Evolutionary conservation across 2,113 vertebrate species (phyloP), one percentile per base, ranked within the genome.

Genomic region (Pitta sordida): DNA sequence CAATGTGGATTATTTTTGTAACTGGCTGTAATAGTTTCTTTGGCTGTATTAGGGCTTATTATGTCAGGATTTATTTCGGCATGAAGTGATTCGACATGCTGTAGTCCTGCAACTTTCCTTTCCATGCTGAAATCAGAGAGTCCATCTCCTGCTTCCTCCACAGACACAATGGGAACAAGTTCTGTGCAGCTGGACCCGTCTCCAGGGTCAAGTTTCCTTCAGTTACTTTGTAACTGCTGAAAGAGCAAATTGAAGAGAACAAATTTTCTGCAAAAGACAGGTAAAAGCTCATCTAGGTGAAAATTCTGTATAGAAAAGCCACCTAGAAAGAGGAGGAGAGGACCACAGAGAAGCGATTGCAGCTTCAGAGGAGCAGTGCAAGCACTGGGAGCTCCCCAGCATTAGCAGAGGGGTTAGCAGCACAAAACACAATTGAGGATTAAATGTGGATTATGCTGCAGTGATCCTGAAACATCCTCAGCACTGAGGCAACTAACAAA

Each of bases 11-110:
- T 96, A 94, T 83, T 93, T 93, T 70, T 95, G 84, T 95, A 86
- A 94, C 59, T 88, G 92, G 74, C 85, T 89, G 84, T 95, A 97
- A 96, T 94, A 95, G 95, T 95, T 91, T 96, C 94, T 93, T 92
- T 95, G 92, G 81, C 1, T 0, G 94, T 60, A 91, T 97, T 97
- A 94, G 79, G 81, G 82, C 78, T 95, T 96, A 93, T 96, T 95
- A 96, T 96, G 94, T 93, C 91, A 94, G 92, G 95, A 96, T 96
- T 96, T 97, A 96, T 93, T 95, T 90, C 0, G 5, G 91, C 32
- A 13, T 92, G 89, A 96, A 88, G 87, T 34, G 79, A 92, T 95
- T 95, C 3, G 51, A 89, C 75, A 49, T 53, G 85, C 85, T 92
- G 49, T 49, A 70, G 74, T 64, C 46, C 67, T 83, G 48, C 60